A percentile compares a stretch with the other conserved stretches of the same genome.
Conservation (phyloP, 2,113 vertebrate genomes). For the Rhadina sibilatrix region DNA sequence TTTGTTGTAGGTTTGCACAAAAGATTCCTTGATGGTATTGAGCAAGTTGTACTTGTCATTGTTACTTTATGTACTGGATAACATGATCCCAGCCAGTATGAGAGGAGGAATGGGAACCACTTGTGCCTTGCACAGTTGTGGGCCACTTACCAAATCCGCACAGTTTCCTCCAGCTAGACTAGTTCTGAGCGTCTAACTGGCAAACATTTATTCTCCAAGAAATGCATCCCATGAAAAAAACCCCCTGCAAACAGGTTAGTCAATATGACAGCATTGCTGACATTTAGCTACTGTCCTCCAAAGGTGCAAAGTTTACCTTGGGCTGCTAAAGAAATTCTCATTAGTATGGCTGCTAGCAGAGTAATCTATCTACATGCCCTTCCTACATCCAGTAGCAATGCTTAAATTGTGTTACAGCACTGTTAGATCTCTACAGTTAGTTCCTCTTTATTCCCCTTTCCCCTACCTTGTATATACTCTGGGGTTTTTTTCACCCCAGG, state of each 20-base stretch:
- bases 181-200: not conserved
- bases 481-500: not conserved
- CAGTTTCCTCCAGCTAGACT: not conserved
- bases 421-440: not conserved
- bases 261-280: not conserved
- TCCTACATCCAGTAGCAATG: not conserved
- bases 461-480: not conserved
- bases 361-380: not conserved
- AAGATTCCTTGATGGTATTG: not conserved
- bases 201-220: not conserved
- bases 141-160: too few species aligned
- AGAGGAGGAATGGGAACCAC: not conserved
- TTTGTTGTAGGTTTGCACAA: not conserved
- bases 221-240: not conserved
- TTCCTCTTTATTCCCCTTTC: not conserved
- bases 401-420: not conserved
- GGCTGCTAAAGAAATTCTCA: not conserved
- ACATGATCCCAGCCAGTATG: not conserved
- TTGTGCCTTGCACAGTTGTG: not conserved
- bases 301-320: fast-evolving
- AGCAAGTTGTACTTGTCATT: not conserved
- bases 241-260: not conserved
- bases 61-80: not conserved
- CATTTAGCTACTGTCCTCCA: not conserved
- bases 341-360: not conserved